A percentile compares a stretch with the other conserved stretches of the same genome.
Conservation (phyloP, 2,888 invertebrate species). For the Megamerina dolium region DNA sequence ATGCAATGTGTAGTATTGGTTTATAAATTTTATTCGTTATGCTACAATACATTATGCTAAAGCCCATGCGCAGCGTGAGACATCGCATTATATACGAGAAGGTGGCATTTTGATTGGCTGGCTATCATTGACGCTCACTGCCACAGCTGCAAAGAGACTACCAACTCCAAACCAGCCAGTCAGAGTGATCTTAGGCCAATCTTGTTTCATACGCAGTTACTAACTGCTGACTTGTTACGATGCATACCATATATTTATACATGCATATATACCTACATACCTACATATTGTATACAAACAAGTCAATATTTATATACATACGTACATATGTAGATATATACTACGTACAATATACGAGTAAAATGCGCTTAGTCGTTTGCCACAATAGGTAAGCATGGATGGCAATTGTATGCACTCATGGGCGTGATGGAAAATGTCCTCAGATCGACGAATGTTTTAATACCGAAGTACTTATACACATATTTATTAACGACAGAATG, state of each 20-base stretch:
- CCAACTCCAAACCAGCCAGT: not conserved
- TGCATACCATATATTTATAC: conserved; percentile 9
- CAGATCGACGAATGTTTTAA: no score
- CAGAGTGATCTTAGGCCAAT: not conserved
- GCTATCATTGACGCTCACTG: not conserved
- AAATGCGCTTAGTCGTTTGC: no score
- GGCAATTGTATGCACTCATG: no score
- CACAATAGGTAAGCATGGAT: no score
- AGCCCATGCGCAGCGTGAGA: conserved; percentile 9
- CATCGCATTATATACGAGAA: conserved; percentile 11
- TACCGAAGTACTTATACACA: no score
- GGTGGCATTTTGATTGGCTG: conserved; percentile 18
- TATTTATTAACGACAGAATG: no score
- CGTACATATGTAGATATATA: no score
- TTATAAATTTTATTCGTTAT: not conserved
- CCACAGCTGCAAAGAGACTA: not conserved
- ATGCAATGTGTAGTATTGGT: no score
- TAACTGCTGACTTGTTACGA: no score
- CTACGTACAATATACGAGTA: no score
- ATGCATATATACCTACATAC: conserved; percentile 7
- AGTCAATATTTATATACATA: no score
- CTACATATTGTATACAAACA: conserved; percentile 1
- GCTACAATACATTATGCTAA: not conserved
- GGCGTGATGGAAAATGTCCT: no score
- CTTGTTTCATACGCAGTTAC: conserved; percentile 11